phyloP scores from a whole-genome alignment of 1,140 invertebrate species.

The Asbolus verrucosus region DNA sequence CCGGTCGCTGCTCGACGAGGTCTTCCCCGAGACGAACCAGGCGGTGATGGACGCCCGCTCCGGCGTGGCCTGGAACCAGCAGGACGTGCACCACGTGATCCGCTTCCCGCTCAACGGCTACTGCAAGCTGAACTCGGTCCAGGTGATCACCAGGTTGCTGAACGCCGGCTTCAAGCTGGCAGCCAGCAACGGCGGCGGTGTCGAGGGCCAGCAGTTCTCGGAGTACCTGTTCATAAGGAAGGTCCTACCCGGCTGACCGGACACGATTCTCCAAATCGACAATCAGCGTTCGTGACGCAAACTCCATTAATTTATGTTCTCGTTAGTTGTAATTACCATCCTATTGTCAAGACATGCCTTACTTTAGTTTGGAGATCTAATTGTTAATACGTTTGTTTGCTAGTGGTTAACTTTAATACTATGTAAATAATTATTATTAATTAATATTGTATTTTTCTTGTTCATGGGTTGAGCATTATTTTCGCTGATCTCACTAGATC shows the following conservation, averaged over 20 bases:
- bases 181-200: conserved; percentile 88
- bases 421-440: conserved; percentile 54
- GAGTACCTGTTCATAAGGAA: conserved; percentile 89
- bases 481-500: conserved; percentile 55
- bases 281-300: conserved; percentile 44
- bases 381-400: conserved; percentile 46
- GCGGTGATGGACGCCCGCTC: conserved; percentile 85
- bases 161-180: conserved; percentile 85
- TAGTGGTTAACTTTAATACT: conserved; percentile 48
- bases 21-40: conserved; percentile 90
- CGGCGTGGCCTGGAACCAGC: conserved; percentile 85
- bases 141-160: conserved; percentile 89
- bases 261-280: conserved; percentile 19
- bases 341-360: conserved; percentile 37
- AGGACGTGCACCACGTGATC: conserved; percentile 87
- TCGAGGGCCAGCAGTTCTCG: conserved; percentile 92
- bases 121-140: conserved; percentile 91
- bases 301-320: conserved; percentile 42
- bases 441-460: conserved; percentile 45
- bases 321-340: conserved; percentile 43
- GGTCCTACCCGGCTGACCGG: conserved; percentile 64
- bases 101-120: conserved; percentile 91
- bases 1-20: conserved; percentile 80
- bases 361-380: conserved; percentile 41
- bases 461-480: conserved; percentile 48